Percentiles rank a stretch among this genome's conserved stretches.
Evolutionary conservation across 2,797 vertebrate genomes (phyloP).

Genomic region (Molossus alvarezi): DNA sequence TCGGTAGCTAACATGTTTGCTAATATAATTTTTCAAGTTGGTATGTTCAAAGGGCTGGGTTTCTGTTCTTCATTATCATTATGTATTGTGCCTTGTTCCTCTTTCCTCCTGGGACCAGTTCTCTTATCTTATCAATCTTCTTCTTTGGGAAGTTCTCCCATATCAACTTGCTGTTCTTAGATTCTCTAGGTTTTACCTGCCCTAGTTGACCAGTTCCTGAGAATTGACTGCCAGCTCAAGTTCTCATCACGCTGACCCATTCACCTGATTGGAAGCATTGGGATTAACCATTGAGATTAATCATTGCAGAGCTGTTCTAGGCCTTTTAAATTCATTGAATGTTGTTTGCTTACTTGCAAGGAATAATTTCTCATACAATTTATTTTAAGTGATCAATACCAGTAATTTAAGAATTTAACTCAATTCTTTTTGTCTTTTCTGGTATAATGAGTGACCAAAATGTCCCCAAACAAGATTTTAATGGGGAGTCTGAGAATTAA

Average conservation of each 20-base stretch:
- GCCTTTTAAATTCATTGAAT: neutral
- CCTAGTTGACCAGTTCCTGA: neutral
- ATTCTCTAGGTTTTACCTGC: neutral
- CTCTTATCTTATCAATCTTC: neutral
- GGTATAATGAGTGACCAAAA: neutral
- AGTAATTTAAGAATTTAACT: neutral
- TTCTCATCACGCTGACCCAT: neutral
- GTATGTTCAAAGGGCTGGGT: neutral
- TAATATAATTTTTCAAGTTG: neutral
- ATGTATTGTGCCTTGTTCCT: neutral
- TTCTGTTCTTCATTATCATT: neutral
- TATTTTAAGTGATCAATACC: neutral
- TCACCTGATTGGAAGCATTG: neutral
- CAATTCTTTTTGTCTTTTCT: neutral
- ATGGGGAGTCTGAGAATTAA: neutral
- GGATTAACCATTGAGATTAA: neutral
- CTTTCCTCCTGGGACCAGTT: neutral
- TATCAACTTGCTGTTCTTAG: neutral
- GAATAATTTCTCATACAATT: neutral
- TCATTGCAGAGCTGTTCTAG: neutral
- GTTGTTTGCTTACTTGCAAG: constrained; percentile 11
- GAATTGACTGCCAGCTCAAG: neutral
- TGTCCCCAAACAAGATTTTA: neutral
- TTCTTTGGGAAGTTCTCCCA: neutral
- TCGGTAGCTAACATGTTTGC: neutral